Base-by-base conservation (phyloP, 2,888 invertebrate species). In the Thumatha senex region DNA sequence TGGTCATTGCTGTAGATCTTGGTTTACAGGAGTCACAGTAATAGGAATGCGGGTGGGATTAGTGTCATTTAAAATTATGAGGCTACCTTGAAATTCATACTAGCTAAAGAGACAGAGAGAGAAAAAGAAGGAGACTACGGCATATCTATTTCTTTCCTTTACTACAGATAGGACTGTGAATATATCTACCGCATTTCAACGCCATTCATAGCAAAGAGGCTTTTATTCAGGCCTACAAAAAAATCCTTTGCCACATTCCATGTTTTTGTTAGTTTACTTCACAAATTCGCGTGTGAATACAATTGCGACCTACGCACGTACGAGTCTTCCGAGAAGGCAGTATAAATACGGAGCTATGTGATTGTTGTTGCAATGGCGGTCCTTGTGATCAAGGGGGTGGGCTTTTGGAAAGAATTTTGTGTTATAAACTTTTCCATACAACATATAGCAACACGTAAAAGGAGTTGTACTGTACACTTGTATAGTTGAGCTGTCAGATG, bases 321-420 rank as follows among this genome's bases (percentile, higher is more conserved):
- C 75, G 58, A 41, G 45, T 51, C 66, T 74, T 73, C 74, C 50
- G n/a, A 51, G 75, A 74, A 74, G 56, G 48, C 49, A n/a, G 13
- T 31, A 46, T 24, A 1, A 34, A 33, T 36, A 36, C 34, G 35
- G 40, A 33, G 40, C 44, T 45, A 51, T 67, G 42, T 49, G 43
- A 42, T 63, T 67, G 67, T 67, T 10, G 46, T 35, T 0, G 12
- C 30, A 39, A 12, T 15, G 63, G 31, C 67, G 67, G 67, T 33
- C 2, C 47, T 46, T 67, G 36, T 59, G 51, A 63, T 63, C 29
- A n/a, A 11, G 18, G 5, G 48, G 15, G 31, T 33, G 10, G 18
- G 5, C 42, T 8, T 38, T 33, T n/a, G 11, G 33, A 33, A 14
- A 24, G 29, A 29, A 40, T 24, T 24, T 29, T 35, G 14, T 42